A percentile compares a stretch with the other conserved stretches of the same genome.
phyloP scores from a whole-genome alignment of 2,888 invertebrate species.

The Blastobasis lacticolella region DNA sequence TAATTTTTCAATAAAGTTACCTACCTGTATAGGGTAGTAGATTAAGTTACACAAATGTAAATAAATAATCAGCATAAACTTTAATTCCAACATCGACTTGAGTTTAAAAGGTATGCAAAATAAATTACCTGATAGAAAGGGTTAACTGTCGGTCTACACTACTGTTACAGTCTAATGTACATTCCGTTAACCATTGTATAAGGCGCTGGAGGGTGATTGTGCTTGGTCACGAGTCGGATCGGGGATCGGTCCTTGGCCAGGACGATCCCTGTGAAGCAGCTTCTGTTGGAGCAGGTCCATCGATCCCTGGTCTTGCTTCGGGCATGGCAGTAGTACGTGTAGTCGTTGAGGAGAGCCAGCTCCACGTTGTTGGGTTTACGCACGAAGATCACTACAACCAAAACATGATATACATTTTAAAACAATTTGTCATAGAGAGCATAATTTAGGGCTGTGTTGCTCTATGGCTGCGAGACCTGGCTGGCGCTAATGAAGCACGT shows the following conservation, averaged over 20 bases:
- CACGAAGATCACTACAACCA: conserved; percentile 20
- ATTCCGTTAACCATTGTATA: conserved; percentile 16
- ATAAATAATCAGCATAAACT: too few relatives aligned
- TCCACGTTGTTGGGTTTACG: conserved; percentile 21
- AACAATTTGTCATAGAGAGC: too few relatives aligned
- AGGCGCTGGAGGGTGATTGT: conserved; percentile 16
- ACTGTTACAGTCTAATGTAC: background rate
- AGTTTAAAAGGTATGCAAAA: too few relatives aligned
- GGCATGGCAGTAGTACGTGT: conserved; percentile 22
- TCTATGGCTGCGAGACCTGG: too few relatives aligned
- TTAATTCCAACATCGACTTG: too few relatives aligned
- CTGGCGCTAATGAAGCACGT: too few relatives aligned
- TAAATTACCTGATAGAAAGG: too few relatives aligned
- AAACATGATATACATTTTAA: background rate
- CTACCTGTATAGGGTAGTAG: too few relatives aligned
- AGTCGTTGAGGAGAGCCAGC: conserved; percentile 21
- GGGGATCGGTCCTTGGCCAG: conserved; percentile 4
- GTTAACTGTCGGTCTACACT: too few relatives aligned
- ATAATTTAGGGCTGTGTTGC: too few relatives aligned
- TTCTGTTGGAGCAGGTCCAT: conserved; percentile 3
- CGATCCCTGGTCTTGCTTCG: background rate
- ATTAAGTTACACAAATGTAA: too few relatives aligned
- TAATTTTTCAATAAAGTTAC: too few relatives aligned
- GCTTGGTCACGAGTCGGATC: conserved; percentile 2
- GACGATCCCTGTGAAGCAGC: conserved; percentile 2